Conservation (phyloP, 37 sponge, comb jelly and placozoan species). For the Hormiphora californensis region DNA sequence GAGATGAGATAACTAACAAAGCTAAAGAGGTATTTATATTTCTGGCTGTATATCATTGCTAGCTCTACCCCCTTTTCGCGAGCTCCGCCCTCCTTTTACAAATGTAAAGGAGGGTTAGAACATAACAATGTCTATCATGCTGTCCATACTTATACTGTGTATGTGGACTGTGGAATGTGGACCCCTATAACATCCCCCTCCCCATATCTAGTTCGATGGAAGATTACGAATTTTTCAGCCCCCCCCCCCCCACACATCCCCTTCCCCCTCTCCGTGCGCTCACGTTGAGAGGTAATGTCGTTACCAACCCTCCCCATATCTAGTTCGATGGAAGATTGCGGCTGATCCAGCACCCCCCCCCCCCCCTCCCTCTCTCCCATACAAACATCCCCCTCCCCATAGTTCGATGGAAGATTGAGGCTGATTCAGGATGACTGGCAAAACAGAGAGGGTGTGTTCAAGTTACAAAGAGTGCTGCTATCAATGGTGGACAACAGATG, state of each 20-base stretch:
- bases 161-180: no score
- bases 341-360: neutral
- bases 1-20: neutral
- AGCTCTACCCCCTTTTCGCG: no score
- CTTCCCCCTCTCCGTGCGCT: no score
- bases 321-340: neutral
- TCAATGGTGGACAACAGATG: neutral
- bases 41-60: no score
- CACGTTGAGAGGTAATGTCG: neutral
- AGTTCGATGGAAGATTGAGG: neutral
- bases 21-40: neutral
- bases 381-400: neutral
- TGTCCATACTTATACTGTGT: no score
- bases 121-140: no score
- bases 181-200: no score
- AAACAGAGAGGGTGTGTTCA: neutral
- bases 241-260: neutral
- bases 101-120: neutral
- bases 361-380: neutral
- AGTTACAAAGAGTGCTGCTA: neutral
- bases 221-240: neutral
- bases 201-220: slow-evolving; percentile 1
- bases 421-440: neutral
- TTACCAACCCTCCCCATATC: neutral
- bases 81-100: neutral